Conservation (phyloP, 53 echinoderm and acorn worm species). For the Pentamera pediparva region DNA sequence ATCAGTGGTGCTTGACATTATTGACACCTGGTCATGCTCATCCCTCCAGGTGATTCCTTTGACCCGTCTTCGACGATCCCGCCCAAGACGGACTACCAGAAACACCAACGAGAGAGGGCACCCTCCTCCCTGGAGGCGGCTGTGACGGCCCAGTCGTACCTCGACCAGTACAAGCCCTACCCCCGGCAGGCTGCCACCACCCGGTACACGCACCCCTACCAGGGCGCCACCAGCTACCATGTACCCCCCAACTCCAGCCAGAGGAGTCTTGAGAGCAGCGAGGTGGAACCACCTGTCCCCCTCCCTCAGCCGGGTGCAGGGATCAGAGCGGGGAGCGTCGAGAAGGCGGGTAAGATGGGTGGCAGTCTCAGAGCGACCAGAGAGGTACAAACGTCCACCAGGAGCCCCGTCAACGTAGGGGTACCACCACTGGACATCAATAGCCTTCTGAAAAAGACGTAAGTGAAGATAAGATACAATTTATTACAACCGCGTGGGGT, state of each 20-base stretch:
- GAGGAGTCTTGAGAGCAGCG: constrained; percentile 48
- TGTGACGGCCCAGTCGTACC: no score
- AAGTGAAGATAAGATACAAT: no score
- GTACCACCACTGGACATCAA: constrained; percentile 79
- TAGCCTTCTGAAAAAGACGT: constrained; percentile 75
- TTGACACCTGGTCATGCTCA: no score
- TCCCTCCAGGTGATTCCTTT: no score
- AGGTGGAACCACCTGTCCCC: constrained; percentile 31
- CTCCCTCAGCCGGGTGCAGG: neutral
- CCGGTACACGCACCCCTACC: constrained; percentile 52
- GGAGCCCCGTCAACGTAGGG: constrained; percentile 4
- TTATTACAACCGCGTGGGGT: no score
- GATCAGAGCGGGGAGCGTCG: neutral
- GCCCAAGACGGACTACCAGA: no score
- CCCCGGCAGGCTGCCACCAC: constrained; percentile 24
- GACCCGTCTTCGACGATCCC: no score
- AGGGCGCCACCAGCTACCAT: constrained; percentile 47
- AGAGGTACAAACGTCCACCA: neutral
- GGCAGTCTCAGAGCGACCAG: neutral
- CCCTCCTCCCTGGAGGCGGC: no score
- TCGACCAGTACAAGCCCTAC: constrained; percentile 4
- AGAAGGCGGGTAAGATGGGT: no score
- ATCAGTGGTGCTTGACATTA: no score
- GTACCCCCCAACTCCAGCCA: constrained; percentile 86
- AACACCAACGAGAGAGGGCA: no score